Evolutionary conservation across 1,140 invertebrate genomes (phyloP), one percentile per base, ranked within the genome.

Genomic region (Papilio polyxenes): DNA sequence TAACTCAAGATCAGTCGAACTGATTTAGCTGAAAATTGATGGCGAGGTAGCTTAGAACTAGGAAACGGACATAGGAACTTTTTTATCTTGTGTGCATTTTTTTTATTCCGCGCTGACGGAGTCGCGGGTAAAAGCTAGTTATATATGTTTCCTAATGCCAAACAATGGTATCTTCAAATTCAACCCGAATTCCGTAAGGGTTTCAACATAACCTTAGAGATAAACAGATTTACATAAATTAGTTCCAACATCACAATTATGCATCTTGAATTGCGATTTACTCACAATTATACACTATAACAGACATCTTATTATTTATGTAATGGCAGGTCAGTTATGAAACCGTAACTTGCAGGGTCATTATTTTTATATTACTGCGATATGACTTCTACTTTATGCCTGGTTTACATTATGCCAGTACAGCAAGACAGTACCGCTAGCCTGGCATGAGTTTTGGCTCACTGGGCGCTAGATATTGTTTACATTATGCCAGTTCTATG

Each of bases 201-300:
- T 72, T 72, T 15, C 65, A 13, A 17, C 13, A 37, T 72, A 31
- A 31, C 10, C 10, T 37, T 11, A 72, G 15, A 72, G 65, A 65
- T 65, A 65, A 62, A 62, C 11, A 31, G 9, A 72, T 72, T 72
- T 72, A 4, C 65, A 72, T 72, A 72, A 72, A 72, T 72, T 72
- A 72, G 65, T 37, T 72, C 23, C 31, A 31, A 37, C 31, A 72
- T 72, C 65, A 72, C 11, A 72, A 72, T 72, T 72, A 72, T 72
- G 65, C 65, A 72, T 72, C 31, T 72, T 9, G 13, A 37, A 72
- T 72, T 15, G 65, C 23, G 23, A 40, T 72, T 72, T 72, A 72
- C 40, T 40, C 65, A 40, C 65, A 72, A 72, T 72, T 72, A 72
- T 31, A 11, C 23, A 72, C 5, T 56, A 56, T 72, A 40, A 40